phyloP scores from a whole-genome alignment of 2,797 vertebrate genomes.

The Rhyacichthys aspro region DNA sequence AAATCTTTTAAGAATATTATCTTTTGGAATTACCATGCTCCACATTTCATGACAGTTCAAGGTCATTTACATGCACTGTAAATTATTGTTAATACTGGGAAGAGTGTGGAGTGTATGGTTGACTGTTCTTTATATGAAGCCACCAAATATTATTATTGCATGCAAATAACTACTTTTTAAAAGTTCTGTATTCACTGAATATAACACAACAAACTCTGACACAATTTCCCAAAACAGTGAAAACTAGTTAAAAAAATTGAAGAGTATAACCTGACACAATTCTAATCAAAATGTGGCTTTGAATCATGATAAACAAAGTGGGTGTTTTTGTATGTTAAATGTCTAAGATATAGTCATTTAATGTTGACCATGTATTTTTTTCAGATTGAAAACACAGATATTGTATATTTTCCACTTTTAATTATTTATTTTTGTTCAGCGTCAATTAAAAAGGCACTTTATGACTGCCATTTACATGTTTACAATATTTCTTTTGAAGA shows the following conservation, averaged over 20 bases:
- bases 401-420: slow-evolving; percentile 25
- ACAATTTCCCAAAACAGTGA: slow-evolving; percentile 27
- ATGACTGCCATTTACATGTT: neutral
- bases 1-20: slow-evolving; percentile 51
- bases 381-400: slow-evolving; percentile 59
- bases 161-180: slow-evolving; percentile 53
- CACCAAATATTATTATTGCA: slow-evolving; percentile 66
- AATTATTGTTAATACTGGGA: slow-evolving; percentile 60
- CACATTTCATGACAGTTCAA: slow-evolving; percentile 67
- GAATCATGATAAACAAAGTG: slow-evolving; percentile 32
- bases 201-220: slow-evolving; percentile 20
- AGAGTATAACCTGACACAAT: slow-evolving; percentile 18
- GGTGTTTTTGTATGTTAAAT: slow-evolving; percentile 47
- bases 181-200: slow-evolving; percentile 47
- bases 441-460: slow-evolving; percentile 8
- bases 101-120: slow-evolving; percentile 26
- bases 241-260: slow-evolving; percentile 18
- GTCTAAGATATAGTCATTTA: slow-evolving; percentile 37
- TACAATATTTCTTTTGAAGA: neutral
- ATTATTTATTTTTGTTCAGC: neutral
- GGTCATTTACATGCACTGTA: slow-evolving; percentile 72
- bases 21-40: slow-evolving; percentile 48
- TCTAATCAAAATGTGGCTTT: slow-evolving; percentile 46
- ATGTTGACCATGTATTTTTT: slow-evolving; percentile 50
- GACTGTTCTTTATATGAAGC: slow-evolving; percentile 40